Conservation (phyloP, 1,140 invertebrate genomes). For the Phthorimaea operculella region DNA sequence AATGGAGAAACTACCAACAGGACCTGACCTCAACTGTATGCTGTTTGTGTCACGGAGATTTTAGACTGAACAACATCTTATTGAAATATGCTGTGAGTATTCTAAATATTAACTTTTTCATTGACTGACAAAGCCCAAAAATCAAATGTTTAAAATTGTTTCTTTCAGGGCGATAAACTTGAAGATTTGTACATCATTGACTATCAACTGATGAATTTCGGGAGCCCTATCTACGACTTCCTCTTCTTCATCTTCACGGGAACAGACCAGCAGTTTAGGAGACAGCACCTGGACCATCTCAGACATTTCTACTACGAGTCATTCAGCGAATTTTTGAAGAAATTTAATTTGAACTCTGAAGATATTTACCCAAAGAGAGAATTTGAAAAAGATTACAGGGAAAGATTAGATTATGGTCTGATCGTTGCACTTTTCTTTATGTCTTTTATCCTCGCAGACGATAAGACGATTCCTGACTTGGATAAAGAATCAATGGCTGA, state of each 20-base stretch:
- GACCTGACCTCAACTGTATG: background rate
- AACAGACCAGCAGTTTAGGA: slow-evolving; percentile 12
- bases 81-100: slow-evolving; percentile 18
- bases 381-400: slow-evolving; percentile 25
- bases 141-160: background rate
- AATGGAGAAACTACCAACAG: background rate
- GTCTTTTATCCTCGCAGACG: slow-evolving; percentile 18
- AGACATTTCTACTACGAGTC: slow-evolving; percentile 19
- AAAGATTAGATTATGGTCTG: slow-evolving; percentile 23
- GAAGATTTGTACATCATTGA: slow-evolving; percentile 22
- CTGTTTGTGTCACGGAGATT: slow-evolving; percentile 32
- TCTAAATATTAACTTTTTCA: too few relatives aligned
- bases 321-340: slow-evolving; percentile 17
- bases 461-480: slow-evolving; percentile 20
- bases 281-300: slow-evolving; percentile 8
- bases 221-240: slow-evolving; percentile 18
- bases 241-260: slow-evolving; percentile 13
- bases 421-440: slow-evolving; percentile 12
- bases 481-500: slow-evolving; percentile 14
- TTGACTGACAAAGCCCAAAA: too few relatives aligned
- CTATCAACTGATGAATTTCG: slow-evolving; percentile 28
- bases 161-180: slow-evolving; percentile 20
- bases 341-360: slow-evolving; percentile 23
- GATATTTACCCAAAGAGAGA: slow-evolving; percentile 15
- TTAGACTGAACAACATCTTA: slow-evolving; percentile 29